phyloP scores from a whole-genome alignment of 2,888 invertebrate genomes.

The Halictus quadricinctus region DNA sequence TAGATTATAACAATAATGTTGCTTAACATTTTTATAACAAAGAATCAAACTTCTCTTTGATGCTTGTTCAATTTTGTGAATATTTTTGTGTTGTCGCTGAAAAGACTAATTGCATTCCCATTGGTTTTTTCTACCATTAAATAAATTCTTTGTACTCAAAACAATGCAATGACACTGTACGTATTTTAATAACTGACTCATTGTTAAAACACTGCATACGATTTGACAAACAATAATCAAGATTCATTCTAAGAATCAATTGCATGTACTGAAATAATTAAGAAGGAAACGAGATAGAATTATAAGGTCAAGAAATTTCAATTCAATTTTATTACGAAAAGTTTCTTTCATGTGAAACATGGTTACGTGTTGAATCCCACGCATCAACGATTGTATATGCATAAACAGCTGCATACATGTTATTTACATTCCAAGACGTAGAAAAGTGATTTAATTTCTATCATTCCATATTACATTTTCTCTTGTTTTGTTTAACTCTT shows the following conservation, averaged over 20 bases:
- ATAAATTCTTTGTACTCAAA: slow-evolving; percentile 6
- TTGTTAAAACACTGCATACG: slow-evolving; percentile 34
- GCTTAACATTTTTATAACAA: not conserved
- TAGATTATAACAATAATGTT: not conserved
- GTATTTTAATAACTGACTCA: slow-evolving; percentile 41
- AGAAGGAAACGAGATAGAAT: slow-evolving; percentile 3
- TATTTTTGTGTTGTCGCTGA: not conserved
- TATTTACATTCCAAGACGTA: not conserved
- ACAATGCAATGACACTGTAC: slow-evolving; percentile 2
- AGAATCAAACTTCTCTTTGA: not conserved
- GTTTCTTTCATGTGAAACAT: not conserved
- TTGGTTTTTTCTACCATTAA: not conserved
- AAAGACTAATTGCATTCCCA: not conserved
- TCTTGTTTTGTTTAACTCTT: not conserved
- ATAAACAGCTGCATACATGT: not conserved
- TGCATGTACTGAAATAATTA: slow-evolving; percentile 7
- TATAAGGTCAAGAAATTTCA: not conserved
- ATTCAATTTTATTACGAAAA: slow-evolving; percentile 16
- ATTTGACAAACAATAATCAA: slow-evolving; percentile 4
- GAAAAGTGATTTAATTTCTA: not conserved
- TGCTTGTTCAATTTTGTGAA: not conserved
- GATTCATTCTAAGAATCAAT: slow-evolving; percentile 44
- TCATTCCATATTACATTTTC: not conserved
- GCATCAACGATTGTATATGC: not conserved
- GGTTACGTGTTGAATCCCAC: not conserved